Evolutionary conservation across 2,797 vertebrate genomes (phyloP), one percentile per base, ranked within the genome.

Genomic region (Enteromius mattozi): DNA sequence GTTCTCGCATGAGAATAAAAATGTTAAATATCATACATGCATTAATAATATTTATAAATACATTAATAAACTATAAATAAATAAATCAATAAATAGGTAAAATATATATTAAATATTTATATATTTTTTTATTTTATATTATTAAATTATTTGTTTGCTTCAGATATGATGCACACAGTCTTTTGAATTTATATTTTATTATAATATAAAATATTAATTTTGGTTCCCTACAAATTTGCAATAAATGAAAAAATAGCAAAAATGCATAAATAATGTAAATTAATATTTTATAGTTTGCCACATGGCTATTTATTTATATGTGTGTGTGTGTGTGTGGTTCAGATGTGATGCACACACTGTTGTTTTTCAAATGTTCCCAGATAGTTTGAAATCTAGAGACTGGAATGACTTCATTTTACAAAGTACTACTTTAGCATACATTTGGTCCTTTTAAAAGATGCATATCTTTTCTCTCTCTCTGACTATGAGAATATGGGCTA

Each of bases 401-500:
- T 77, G 16, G 42, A 77, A 68, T 42, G 7, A 47, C 61, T 83
- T 66, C 9, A 84, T 45, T 84, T 59, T 21, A n/a, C 47, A 49
- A 78, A 78, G 51, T 84, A 35, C 24, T 68, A 35, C 19, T 65
- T 42, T 65, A 24, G 19, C 4, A 3, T 54, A 76, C 59, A 66
- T 68, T 40, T 56, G 65, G 65, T 78, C 19, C 13, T 71, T 47
- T 47, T 84, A 19, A 78, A 71, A 61, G 40, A 84, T 45, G n/a
- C 37, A 51, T 24, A 24, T 75, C 24, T 35, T 5, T 19, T n/a
- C 10, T 74, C 54, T 59, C 19, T 2, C 4, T 27, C 4, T 47
- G 12, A 27, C 33, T 45, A 63, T 72, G 61, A 66, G 63, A 71
- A 82, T 75, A 42, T 63, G 95, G 94, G 96, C 96, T 95, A 96